Evolutionary conservation across 1,140 invertebrate genomes (phyloP).

Genomic region (Acromyrmex charruanus): DNA sequence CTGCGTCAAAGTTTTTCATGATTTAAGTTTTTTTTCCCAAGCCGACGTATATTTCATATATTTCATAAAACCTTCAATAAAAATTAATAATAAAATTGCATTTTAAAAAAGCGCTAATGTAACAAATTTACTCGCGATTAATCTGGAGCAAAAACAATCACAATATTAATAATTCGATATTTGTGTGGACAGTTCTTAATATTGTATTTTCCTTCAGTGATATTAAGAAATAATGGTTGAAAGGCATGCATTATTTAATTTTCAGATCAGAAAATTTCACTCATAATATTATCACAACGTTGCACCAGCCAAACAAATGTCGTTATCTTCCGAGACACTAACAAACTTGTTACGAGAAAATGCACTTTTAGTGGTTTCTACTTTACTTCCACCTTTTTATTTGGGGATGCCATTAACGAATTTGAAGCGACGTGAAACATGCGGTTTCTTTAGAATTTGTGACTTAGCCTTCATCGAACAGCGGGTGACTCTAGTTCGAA

Average conservation of each 20-base stretch:
- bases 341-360: constrained; percentile 56
- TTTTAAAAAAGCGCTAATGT: background rate
- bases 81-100: background rate
- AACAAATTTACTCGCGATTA: background rate
- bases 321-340: constrained; percentile 16
- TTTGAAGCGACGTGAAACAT: constrained; percentile 20
- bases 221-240: background rate
- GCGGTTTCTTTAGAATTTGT: constrained; percentile 36
- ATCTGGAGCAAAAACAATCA: background rate
- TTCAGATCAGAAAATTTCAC: constrained; percentile 11
- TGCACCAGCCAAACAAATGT: background rate
- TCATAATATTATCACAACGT: constrained; percentile 24
- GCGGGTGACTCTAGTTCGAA: background rate
- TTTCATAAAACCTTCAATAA: background rate
- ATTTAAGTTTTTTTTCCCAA: background rate
- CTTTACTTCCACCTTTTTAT: constrained; percentile 31
- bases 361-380: constrained; percentile 53
- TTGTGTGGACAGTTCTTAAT: background rate
- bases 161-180: constrained; percentile 2
- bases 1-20: constrained; percentile 28
- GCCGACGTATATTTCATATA: background rate
- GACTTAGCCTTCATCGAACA: constrained; percentile 32
- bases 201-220: background rate
- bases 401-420: constrained; percentile 32
- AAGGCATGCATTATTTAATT: background rate